Conservation (phyloP, 2,888 invertebrate genomes). For the Limulus polyphemus region DNA sequence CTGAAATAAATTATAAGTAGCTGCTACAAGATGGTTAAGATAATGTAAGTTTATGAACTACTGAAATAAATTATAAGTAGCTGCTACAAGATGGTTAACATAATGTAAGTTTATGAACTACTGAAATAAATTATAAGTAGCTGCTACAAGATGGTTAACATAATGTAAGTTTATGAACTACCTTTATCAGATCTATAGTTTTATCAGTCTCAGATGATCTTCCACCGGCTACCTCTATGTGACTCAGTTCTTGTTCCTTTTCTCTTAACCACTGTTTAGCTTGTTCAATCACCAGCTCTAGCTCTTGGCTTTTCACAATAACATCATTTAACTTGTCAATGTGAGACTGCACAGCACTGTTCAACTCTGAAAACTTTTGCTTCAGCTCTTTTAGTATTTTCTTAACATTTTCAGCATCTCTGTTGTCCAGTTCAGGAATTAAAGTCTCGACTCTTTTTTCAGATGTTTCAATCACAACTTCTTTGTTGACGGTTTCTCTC, state of each 20-base stretch:
- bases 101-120: no score
- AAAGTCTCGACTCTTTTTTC: conserved; percentile 71
- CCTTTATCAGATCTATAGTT: no score
- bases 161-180: no score
- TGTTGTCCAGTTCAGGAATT: conserved; percentile 50
- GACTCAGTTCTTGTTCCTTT: conserved; percentile 51
- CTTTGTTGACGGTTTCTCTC: conserved; percentile 73
- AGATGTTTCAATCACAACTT: conserved; percentile 64
- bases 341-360: conserved; percentile 56
- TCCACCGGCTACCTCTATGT: conserved; percentile 35
- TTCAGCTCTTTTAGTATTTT: conserved; percentile 56
- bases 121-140: no score
- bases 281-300: conserved; percentile 64
- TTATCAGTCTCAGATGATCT: no score
- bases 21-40: no score
- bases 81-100: no score
- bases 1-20: no score
- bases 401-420: conserved; percentile 51
- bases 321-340: conserved; percentile 54
- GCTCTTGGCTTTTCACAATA: conserved; percentile 54
- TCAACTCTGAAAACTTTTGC: conserved; percentile 59
- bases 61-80: no score
- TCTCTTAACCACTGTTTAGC: conserved; percentile 67
- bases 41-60: no score
- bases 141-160: no score